Base-by-base conservation (phyloP, 2,113 vertebrate species). In the Acanthochromis polyacanthus region DNA sequence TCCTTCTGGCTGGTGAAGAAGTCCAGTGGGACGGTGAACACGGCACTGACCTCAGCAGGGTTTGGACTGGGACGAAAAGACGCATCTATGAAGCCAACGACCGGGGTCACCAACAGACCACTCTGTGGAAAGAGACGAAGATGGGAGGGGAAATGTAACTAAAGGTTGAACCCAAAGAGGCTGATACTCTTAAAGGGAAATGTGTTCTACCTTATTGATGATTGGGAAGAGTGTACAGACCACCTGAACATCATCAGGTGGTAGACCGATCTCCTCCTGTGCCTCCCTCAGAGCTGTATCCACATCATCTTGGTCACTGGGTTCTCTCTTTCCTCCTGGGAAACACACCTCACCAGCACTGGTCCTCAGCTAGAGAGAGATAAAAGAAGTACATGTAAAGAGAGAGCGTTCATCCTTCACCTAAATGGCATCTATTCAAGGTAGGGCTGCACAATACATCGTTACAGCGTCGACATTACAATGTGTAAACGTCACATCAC, bases 331-430 rank as follows among this genome's bases (percentile, higher is more conserved):
- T 8, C 98, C 98, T 55, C 98, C 98, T 0, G 97, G 98, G 88
- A 99, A 99, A 82, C 98, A 99, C 66, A 98, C 97, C 66, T 98
- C 95, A 10, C 97, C 97, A 0, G 95, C 96, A 12, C 92, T 94
- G 65, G 90, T 93, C 90, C 94, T 95, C 63, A 99, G 91, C 97
- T 99, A 52, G 45, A 82, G 11, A 79, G 25, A 74, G 7, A 59
- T 63, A 71, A 14, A 30, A 43, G 40, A 43, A 15, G 14, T 43
- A 15, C 7, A 43, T 2, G 40, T 14, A 14, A 36, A 36, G 40
- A 43, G 40, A 40, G 10, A 12, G 38, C 1, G 12, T 40, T 12
- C 38, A 12, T 40, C 40, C 40, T 43, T 15, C 40, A 43, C 4
- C 40, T 12, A 15, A 43, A 12, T 14, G 32, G 7, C 30, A 32